Evolutionary conservation across 2,113 vertebrate species (phyloP).

Genomic region (Aepyceros melampus): DNA sequence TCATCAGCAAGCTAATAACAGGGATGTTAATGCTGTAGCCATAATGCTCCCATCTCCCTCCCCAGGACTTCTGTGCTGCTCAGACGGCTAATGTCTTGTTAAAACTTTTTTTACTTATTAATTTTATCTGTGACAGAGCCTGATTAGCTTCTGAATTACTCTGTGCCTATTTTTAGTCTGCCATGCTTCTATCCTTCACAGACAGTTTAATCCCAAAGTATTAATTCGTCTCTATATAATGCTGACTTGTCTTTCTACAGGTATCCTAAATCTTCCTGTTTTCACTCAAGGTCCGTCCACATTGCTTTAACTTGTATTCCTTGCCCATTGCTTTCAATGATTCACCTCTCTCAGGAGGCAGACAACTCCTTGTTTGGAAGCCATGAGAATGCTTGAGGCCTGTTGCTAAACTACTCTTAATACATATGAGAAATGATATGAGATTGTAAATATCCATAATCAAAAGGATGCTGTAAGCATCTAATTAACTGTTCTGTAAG

Average conservation of each 20-base stretch:
- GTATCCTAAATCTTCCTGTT: slow-evolving; percentile 83
- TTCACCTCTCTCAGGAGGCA: slow-evolving; percentile 46
- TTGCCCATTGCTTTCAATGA: slow-evolving; percentile 67
- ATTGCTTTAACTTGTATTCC: slow-evolving; percentile 73
- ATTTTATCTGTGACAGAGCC: slow-evolving; percentile 85
- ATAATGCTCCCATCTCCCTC: slow-evolving; percentile 74
- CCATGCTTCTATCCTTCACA: slow-evolving; percentile 86
- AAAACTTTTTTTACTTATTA: slow-evolving; percentile 87
- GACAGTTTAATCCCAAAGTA: slow-evolving; percentile 88
- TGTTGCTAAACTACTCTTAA: background rate
- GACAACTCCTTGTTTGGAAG: background rate
- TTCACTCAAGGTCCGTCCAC: slow-evolving; percentile 76
- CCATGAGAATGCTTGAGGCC: background rate
- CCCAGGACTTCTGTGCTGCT: slow-evolving; percentile 76
- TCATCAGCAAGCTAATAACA: slow-evolving; percentile 80
- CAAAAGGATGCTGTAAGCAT: background rate
- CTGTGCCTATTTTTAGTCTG: slow-evolving; percentile 84
- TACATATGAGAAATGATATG: background rate
- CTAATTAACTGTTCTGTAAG: background rate
- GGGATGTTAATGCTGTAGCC: slow-evolving; percentile 77
- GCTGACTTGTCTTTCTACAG: slow-evolving; percentile 82
- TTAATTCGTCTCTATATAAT: slow-evolving; percentile 85
- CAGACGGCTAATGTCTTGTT: slow-evolving; percentile 83
- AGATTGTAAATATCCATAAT: background rate
- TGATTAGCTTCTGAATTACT: slow-evolving; percentile 87